Evolutionary conservation across 2,797 vertebrate genomes (phyloP), one percentile per base, ranked within the genome.

Genomic region (Mastacembelus armatus): DNA sequence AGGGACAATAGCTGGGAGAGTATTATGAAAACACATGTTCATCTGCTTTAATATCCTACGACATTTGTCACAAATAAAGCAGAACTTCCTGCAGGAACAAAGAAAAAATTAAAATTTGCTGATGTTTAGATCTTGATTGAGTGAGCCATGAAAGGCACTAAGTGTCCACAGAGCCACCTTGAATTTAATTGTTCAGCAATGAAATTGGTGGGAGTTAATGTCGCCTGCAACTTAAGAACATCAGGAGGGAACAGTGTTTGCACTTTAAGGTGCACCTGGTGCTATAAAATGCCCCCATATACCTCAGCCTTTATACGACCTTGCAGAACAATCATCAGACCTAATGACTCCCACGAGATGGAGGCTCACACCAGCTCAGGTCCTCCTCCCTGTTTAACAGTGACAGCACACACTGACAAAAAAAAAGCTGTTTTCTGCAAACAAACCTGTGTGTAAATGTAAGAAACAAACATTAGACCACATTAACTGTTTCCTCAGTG

Each of bases 341-440:
- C 27, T 66, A 66, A 85, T 62, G 70, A 80, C 70, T 78, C 74
- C 74, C 62, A 11, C 0, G 29, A 65, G 73, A 83, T 35, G 29
- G 61, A 64, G 16, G 26, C 33, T 40, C 48, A 51, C 56, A 51
- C 43, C 66, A 10, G 61, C 42, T 32, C 51, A 35, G 54, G 59
- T 52, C 70, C 65, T 27, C 48, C 56, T 21, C 42, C n/a, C 12
- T 40, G 5, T 74, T 77, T 59, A 71, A 77, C 35, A 35, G 32
- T 4, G 24, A 52, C 45, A 49, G 64, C 32, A 33, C 6, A 40
- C 38, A 39, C n/a, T 12, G 42, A 32, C 15, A 11, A 38, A 64
- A 12, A n/a, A 22, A 35, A 70, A 64, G 56, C 19, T 38, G 40
- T 36, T 68, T 52, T 40, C 36, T 49, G 29, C 21, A 26, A 47